Evolutionary conservation across 2,888 invertebrate genomes (phyloP).

Genomic region (Anagyrus pseudococci): DNA sequence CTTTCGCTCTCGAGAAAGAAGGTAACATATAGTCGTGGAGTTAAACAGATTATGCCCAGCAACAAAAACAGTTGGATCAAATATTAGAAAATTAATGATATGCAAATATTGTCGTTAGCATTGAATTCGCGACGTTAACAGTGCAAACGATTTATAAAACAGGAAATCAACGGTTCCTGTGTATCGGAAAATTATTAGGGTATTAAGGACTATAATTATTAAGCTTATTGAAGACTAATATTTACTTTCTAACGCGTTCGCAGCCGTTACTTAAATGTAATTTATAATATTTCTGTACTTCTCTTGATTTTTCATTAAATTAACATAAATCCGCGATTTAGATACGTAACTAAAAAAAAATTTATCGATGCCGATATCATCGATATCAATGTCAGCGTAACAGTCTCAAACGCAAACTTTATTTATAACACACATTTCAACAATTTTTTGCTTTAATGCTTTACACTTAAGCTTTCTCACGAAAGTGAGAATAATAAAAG

Average conservation of each 20-base stretch:
- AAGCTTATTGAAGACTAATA: neutral
- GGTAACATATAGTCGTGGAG: too few relatives aligned
- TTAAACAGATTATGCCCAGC: neutral
- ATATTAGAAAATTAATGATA: neutral
- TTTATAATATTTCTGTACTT: neutral
- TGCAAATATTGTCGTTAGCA: neutral
- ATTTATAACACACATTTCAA: neutral
- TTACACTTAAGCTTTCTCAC: neutral
- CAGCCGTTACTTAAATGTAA: constrained; percentile 5
- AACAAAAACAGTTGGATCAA: neutral
- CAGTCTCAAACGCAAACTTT: neutral
- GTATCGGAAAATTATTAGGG: neutral
- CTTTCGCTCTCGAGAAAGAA: too few relatives aligned
- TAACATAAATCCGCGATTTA: neutral
- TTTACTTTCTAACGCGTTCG: constrained; percentile 17
- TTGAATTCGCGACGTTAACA: neutral
- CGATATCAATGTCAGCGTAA: neutral
- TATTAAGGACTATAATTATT: constrained; percentile 11
- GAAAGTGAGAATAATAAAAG: neutral
- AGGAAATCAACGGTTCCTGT: constrained; percentile 16
- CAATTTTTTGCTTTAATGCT: neutral
- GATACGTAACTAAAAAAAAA: neutral
- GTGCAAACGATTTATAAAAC: neutral
- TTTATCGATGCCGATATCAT: neutral
- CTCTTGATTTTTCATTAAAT: neutral